Percentiles rank a stretch among this genome's conserved stretches.
These are phyloP conservation scores for Sprattus sprattus DNA, from an alignment of 2,113 vertebrate species.

Conservation along the genomic window DNA sequence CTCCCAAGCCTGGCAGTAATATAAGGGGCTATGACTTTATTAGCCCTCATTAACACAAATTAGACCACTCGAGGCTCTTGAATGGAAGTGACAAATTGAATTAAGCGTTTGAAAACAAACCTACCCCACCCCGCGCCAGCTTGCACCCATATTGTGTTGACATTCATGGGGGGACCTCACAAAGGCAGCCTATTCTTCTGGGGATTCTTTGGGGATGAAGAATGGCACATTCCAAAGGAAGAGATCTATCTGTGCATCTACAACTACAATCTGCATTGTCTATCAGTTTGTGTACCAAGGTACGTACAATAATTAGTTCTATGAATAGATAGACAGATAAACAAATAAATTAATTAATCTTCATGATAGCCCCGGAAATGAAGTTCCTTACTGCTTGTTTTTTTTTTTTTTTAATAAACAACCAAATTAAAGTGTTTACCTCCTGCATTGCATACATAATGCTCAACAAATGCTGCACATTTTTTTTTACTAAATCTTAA, in stretches of 20 bases:
- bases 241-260: conserved; percentile 19
- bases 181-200: conserved; percentile 58
- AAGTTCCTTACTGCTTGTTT: no score
- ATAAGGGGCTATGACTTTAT: conserved; percentile 78
- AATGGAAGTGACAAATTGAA: conserved; percentile 81
- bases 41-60: conserved; percentile 82
- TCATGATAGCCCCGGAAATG: no score
- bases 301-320: not conserved
- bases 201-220: conserved; percentile 53
- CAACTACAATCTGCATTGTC: not conserved
- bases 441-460: no score
- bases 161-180: conserved; percentile 59
- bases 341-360: not conserved
- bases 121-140: conserved; percentile 60
- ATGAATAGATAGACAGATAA: not conserved
- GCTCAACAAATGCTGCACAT: no score
- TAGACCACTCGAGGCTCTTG: conserved; percentile 75
- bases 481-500: no score
- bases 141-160: conserved; percentile 72
- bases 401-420: no score
- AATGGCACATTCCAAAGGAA: conserved; percentile 65
- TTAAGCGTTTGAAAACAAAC: conserved; percentile 79
- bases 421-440: no score
- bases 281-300: not conserved
- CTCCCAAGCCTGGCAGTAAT: conserved; percentile 63